A percentile compares a stretch with the other conserved stretches of the same genome.
These are phyloP conservation scores for Euwallacea fornicatus DNA, from an alignment of 1,140 invertebrate species.

Conservation along the genomic window DNA sequence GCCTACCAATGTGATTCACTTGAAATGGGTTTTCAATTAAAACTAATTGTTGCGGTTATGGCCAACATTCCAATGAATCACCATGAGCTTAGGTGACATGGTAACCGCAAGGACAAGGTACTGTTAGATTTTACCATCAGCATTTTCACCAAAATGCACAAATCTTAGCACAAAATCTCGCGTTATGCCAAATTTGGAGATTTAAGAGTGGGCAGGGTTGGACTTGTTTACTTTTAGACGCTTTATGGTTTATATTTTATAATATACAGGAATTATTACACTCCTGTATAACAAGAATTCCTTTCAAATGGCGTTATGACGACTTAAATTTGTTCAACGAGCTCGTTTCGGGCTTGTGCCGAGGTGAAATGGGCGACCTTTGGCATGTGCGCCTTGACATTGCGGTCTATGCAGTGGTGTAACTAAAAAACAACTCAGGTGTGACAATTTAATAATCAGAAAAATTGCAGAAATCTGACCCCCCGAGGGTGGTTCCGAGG, in stretches of 20 bases:
- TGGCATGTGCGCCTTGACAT: not conserved
- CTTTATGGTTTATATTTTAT: not conserved
- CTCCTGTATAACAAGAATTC: not conserved
- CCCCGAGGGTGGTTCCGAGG: not conserved
- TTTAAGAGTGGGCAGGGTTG: not conserved
- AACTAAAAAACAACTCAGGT: not conserved
- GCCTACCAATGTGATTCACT: not conserved
- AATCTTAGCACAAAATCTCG: not conserved
- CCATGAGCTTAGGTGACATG: not conserved
- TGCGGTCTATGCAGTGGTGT: not conserved
- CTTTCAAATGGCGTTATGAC: not conserved
- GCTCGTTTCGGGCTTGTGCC: not conserved
- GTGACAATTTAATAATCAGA: not conserved
- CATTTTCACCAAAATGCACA: not conserved
- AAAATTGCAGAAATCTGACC: conserved; percentile 4
- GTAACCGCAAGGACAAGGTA: not conserved
- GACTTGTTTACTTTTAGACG: not conserved
- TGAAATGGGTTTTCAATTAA: not conserved
- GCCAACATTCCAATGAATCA: not conserved
- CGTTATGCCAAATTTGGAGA: not conserved
- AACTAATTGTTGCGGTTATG: not conserved
- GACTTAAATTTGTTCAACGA: not conserved
- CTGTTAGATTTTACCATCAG: not conserved
- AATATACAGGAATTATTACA: not conserved
- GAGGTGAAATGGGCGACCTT: conserved; percentile 3